Evolutionary conservation across 2,113 vertebrate species (phyloP), one percentile per base, ranked within the genome.

Genomic region (Raja brachyura): DNA sequence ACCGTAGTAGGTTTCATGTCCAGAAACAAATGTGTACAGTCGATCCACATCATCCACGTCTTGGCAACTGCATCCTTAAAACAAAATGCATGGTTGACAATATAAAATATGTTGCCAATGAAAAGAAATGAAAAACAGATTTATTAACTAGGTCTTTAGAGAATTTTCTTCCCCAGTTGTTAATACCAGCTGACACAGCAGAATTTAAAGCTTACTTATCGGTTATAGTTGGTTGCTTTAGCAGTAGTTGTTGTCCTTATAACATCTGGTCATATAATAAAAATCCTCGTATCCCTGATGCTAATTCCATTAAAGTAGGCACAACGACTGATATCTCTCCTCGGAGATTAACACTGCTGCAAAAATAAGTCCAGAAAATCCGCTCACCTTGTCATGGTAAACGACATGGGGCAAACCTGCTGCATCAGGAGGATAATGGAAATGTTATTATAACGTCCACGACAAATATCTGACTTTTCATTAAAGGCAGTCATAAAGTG

Each of bases 401-500:
- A 54, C 73, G 83, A 8, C 83, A 66, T 88, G 63, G 7, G 18
- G 63, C 75, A 31, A 28, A 66, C 61, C 10, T 93, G 76, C 31
- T 8, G 94, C 95, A 93, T 94, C 66, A 0, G 73, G 93, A 61
- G 93, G 94, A 93, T 92, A 94, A 33, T 92, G 92, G 93, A 94
- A 95, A 95, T 61, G 6, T 95, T 94, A 94, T 94, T 94, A 93
- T 48, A 94, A 78, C 0, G 13, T 94, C 94, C 93, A 94, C 94
- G 25, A 95, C 90, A 31, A 48, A 93, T 94, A 95, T 94, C 93
- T 93, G 93, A 94, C 93, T 96, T 95, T 95, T 95, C 94, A 96
- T 96, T 95, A 95, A 95, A 95, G 96, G 95, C 93, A 79, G 88
- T 93, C 93, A 7, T 93, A 88, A 85, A 95, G 94, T 95, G 95